Evolutionary conservation across 2,113 vertebrate genomes (phyloP).

Genomic region (Vulpes lagopus): DNA sequence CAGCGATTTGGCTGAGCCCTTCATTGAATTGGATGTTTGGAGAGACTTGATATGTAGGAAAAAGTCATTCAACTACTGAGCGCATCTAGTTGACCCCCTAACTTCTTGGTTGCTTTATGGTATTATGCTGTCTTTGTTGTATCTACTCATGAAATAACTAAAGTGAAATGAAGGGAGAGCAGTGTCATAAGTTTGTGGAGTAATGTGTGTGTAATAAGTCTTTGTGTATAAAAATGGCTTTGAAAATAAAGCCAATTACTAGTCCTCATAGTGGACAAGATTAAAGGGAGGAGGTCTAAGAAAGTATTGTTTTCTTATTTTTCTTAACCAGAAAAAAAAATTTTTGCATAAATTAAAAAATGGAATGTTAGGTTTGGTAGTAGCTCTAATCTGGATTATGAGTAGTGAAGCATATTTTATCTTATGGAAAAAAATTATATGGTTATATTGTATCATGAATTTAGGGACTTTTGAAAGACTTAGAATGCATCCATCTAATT

Average conservation of each 20-base stretch:
- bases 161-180: neutral
- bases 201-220: neutral
- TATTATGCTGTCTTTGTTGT: neutral
- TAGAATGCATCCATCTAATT: neutral
- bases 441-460: neutral
- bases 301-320: neutral
- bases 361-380: neutral
- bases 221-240: neutral
- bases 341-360: neutral
- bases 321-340: neutral
- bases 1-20: neutral
- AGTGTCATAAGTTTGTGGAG: neutral
- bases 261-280: neutral
- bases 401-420: neutral
- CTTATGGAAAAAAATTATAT: neutral
- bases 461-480: conserved; percentile 29
- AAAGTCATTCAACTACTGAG: neutral
- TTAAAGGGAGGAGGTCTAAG: neutral
- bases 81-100: neutral
- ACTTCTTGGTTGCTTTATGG: neutral
- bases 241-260: neutral
- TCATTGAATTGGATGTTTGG: neutral
- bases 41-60: neutral
- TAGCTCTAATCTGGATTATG: neutral
- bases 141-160: neutral